phyloP scores from a whole-genome alignment of 2,113 vertebrate species.

The Regulus satrapa region DNA sequence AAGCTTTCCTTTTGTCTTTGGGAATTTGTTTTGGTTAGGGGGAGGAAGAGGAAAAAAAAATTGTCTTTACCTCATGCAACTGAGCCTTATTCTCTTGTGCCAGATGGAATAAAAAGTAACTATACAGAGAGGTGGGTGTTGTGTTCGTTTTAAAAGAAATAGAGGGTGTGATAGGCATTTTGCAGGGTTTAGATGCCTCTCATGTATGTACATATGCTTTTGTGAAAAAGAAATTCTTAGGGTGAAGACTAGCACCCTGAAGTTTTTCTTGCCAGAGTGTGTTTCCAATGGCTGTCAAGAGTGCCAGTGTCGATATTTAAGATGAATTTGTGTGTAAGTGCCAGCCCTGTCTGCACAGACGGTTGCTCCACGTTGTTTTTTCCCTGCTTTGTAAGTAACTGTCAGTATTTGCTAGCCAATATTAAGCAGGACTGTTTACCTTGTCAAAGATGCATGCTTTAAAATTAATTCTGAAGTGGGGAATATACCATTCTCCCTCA shows the following conservation, averaged over 20 bases:
- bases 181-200: background rate
- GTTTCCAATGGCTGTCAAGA: background rate
- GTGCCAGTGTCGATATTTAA: background rate
- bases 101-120: conserved; percentile 18
- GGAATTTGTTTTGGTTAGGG: conserved; percentile 20
- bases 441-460: conserved; percentile 9
- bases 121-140: background rate
- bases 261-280: background rate
- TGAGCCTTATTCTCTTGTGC: background rate
- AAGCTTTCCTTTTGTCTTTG: conserved; percentile 33
- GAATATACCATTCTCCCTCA: background rate
- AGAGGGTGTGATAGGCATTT: background rate
- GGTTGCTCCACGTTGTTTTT: background rate
- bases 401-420: background rate
- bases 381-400: background rate
- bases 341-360: background rate
- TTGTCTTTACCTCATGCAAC: background rate
- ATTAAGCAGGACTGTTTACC: conserved; percentile 23
- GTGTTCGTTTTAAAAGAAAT: background rate
- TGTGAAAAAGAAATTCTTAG: background rate
- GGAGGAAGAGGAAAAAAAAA: background rate
- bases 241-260: background rate
- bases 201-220: background rate
- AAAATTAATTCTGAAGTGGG: background rate
- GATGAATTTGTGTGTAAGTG: background rate